Conservation (phyloP, 2,888 invertebrate genomes). For the Standfussiana lucernea region DNA sequence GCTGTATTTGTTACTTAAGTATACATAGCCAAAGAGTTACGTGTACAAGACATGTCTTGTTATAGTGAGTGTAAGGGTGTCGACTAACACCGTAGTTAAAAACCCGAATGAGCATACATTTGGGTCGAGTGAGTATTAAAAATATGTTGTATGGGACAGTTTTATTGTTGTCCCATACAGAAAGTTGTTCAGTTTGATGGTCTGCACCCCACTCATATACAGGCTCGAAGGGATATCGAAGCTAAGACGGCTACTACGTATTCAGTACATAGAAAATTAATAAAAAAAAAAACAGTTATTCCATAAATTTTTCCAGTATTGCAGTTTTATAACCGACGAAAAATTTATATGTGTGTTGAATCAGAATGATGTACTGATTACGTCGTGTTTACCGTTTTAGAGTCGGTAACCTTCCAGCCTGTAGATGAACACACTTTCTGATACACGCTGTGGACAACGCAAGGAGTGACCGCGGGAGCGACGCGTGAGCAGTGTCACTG, state of each 20-base stretch:
- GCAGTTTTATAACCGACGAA: no score
- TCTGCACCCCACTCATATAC: background rate
- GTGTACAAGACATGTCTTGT: background rate
- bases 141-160: background rate
- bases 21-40: background rate
- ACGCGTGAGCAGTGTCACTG: background rate
- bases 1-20: constrained; percentile 16
- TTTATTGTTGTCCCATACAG: no score
- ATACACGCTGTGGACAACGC: background rate
- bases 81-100: background rate
- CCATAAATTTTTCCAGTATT: no score
- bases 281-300: no score
- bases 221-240: no score
- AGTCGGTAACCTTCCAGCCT: no score
- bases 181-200: background rate
- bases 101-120: background rate
- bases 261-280: no score
- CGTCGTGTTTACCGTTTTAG: no score
- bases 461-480: background rate
- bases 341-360: no score
- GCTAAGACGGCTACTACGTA: no score
- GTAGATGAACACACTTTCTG: background rate
- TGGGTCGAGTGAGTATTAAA: background rate
- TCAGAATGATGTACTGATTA: no score
- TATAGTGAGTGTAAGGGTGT: background rate